phyloP scores from a whole-genome alignment of 2,888 invertebrate genomes.

The Hirudinaria manillensis region DNA sequence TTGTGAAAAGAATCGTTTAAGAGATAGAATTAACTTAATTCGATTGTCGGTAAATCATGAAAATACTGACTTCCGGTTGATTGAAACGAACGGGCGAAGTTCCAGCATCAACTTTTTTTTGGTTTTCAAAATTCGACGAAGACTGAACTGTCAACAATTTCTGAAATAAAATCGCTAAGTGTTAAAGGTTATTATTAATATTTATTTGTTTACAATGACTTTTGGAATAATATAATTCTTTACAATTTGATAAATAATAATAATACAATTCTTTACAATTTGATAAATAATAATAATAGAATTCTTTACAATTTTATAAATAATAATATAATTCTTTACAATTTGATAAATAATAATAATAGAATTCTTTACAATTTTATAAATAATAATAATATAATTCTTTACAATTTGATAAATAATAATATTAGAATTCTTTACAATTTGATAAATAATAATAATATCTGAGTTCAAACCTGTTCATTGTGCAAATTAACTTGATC shows the following conservation, averaged over 20 bases:
- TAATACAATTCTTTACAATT: neutral
- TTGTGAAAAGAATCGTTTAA: too few relatives aligned
- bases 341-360: neutral
- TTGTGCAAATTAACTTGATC: neutral
- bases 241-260: neutral
- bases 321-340: neutral
- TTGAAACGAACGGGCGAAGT: slow-evolving; percentile 10
- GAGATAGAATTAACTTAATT: neutral
- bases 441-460: too few relatives aligned
- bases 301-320: neutral
- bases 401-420: neutral
- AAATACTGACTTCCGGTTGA: neutral
- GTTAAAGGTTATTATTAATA: neutral
- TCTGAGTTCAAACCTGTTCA: neutral
- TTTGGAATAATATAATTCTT: too few relatives aligned
- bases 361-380: neutral
- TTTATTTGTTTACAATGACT: too few relatives aligned
- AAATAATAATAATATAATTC: neutral
- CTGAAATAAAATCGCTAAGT: neutral
- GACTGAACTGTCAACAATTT: slow-evolving; percentile 1
- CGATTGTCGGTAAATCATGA: neutral
- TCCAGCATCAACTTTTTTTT: neutral
- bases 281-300: neutral
- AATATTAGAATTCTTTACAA: neutral
- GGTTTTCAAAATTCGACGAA: neutral